phyloP scores from a whole-genome alignment of 2,888 invertebrate genomes.

The Hydraecia micacea region DNA sequence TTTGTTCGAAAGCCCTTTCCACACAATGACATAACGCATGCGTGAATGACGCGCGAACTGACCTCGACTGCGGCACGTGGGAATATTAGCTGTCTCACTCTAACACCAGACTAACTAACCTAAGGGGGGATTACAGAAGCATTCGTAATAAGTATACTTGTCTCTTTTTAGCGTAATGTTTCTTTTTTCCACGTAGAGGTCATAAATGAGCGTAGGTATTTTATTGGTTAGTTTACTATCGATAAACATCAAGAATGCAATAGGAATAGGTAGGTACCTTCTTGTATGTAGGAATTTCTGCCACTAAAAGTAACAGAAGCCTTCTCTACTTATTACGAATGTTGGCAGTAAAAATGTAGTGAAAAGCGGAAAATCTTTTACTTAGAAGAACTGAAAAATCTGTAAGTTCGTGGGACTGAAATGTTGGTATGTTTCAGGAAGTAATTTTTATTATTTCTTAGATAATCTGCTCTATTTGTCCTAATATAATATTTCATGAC shows the following conservation, averaged over 20 bases:
- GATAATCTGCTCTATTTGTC: not conserved
- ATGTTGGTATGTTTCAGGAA: not conserved
- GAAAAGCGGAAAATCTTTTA: not conserved
- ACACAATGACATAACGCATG: conserved; percentile 71
- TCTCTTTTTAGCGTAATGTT: conserved; percentile 63
- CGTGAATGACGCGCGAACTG: conserved; percentile 74
- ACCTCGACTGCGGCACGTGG: conserved; percentile 71
- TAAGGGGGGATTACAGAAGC: conserved; percentile 47
- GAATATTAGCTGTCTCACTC: conserved; percentile 64
- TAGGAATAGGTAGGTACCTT: not conserved
- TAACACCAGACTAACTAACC: conserved; percentile 45
- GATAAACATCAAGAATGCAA: not conserved
- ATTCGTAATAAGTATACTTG: conserved; percentile 36
- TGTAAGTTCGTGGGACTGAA: not conserved
- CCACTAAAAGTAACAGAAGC: no score
- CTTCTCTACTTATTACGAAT: not conserved
- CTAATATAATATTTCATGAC: not conserved
- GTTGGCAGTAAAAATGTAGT: not conserved
- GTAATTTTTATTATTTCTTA: not conserved
- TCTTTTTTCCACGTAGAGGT: conserved; percentile 39
- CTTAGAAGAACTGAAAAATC: not conserved
- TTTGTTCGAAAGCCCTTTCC: conserved; percentile 77
- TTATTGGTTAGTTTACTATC: conserved; percentile 3
- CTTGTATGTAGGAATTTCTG: not conserved
- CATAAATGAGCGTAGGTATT: conserved; percentile 16